Evolutionary conservation across 1,140 invertebrate species (phyloP), one percentile per base, ranked within the genome.

Genomic region (Arion vulgaris): DNA sequence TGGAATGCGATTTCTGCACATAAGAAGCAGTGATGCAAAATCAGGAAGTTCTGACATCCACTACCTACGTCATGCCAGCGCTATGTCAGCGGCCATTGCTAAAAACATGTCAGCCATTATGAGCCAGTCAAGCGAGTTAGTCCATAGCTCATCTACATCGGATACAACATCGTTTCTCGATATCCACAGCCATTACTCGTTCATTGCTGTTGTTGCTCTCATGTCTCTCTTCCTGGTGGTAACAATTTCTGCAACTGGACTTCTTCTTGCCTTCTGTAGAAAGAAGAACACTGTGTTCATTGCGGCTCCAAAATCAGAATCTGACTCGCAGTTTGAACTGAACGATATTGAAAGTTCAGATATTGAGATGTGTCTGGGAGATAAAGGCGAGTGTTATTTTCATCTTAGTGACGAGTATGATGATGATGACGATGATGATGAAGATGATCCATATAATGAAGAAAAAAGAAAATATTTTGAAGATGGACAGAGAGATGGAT

Each of bases 211-310:
- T 11, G 62, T 89, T 0, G 83, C 87, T 0, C 86, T 91, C 9
- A 88, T 87, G 83, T 83, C 85, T n/a, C 85, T 91, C 17, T 90
- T 91, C 68, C 78, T 90, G 34, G 86, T 87, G 45, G 85, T 91
- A n/a, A 90, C 90, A 13, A 36, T 91, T 0, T 83, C 87, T 0
- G 83, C 89, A 4, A 90, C 89, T 15, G 85, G 85, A 0, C 84
- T 88, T 0, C 73, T 91, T 28, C 73, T 91, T 17, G 86, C 89
- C n/a, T 91, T 91, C 84, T 91, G 90, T 69, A 85, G 87, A 77
- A 91, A 91, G 82, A 90, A 89, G 62, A 91, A 91, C 87, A 83
- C 89, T 7, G 90, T 92, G n/a, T 92, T 92, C 83, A 86, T 85
- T 62, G 80, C 89, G 34, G 9, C 41, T 5, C 45, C 89, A 49